These are phyloP conservation scores for Synergus itoensis DNA, from an alignment of 2,888 invertebrate genomes.

Conservation along the genomic window DNA sequence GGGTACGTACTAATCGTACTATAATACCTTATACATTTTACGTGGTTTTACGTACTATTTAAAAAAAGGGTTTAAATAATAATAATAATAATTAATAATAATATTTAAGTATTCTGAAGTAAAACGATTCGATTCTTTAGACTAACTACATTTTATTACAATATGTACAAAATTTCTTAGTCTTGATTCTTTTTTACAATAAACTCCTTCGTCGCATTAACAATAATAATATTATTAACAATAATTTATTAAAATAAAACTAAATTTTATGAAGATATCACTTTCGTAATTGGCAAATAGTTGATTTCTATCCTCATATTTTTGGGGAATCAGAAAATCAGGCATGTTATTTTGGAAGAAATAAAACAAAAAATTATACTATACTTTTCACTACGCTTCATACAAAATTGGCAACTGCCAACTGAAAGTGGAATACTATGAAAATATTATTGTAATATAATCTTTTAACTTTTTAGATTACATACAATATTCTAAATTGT, in stretches of 20 bases:
- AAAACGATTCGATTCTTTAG: background rate
- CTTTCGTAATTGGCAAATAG: background rate
- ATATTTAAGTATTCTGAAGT: background rate
- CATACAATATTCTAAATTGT: background rate
- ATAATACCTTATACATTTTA: no score
- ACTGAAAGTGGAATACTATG: background rate
- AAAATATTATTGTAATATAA: background rate
- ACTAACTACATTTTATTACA: conserved; percentile 8
- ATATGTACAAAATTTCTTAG: conserved; percentile 11
- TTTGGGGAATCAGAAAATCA: background rate
- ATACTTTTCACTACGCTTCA: background rate
- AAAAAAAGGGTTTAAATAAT: no score
- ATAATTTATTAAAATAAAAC: no score
- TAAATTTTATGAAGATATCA: background rate
- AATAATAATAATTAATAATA: no score
- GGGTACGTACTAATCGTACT: no score
- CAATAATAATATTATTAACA: background rate
- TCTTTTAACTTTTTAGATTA: background rate
- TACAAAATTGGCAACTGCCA: background rate
- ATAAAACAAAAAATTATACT: background rate
- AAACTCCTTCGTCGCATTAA: background rate
- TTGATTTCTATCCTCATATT: background rate
- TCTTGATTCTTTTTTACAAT: conserved; percentile 18
- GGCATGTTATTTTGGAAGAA: background rate
- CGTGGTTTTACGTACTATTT: no score